Evolutionary conservation across 2,797 vertebrate genomes (phyloP).

Genomic region (Iguana delicatissima): DNA sequence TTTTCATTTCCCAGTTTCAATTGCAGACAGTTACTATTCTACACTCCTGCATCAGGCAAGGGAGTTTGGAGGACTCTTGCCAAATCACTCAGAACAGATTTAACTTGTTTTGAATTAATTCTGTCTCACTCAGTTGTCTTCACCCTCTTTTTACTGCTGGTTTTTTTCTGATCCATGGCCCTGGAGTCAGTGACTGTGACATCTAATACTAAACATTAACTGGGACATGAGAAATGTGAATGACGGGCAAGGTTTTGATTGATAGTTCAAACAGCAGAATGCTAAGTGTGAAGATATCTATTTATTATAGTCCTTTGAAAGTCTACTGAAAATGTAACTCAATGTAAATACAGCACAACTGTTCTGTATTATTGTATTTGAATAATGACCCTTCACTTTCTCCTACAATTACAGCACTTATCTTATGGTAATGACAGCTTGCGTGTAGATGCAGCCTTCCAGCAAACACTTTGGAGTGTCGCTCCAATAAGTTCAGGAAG

Average conservation of each 20-base stretch:
- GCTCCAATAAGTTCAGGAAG: constrained; percentile 97
- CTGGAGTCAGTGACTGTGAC: background rate
- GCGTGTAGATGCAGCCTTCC: constrained; percentile 95
- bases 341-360: background rate
- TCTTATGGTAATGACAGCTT: constrained; percentile 91
- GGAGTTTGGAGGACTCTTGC: background rate
- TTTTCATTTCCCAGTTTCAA: background rate
- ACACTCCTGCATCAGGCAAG: background rate
- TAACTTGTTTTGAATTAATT: constrained; percentile 16
- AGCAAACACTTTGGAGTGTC: constrained; percentile 97
- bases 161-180: background rate
- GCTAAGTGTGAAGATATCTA: background rate
- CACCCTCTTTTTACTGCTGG: background rate
- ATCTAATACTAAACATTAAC: background rate
- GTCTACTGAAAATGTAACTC: background rate
- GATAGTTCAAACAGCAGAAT: background rate
- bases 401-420: constrained; percentile 84
- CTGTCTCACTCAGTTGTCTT: background rate
- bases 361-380: constrained; percentile 11
- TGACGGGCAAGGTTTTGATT: background rate
- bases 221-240: background rate
- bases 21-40: background rate
- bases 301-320: background rate
- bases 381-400: constrained; percentile 17
- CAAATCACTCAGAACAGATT: background rate